Evolutionary conservation across 2,113 vertebrate species (phyloP).

Genomic region (Podarcis muralis): DNA sequence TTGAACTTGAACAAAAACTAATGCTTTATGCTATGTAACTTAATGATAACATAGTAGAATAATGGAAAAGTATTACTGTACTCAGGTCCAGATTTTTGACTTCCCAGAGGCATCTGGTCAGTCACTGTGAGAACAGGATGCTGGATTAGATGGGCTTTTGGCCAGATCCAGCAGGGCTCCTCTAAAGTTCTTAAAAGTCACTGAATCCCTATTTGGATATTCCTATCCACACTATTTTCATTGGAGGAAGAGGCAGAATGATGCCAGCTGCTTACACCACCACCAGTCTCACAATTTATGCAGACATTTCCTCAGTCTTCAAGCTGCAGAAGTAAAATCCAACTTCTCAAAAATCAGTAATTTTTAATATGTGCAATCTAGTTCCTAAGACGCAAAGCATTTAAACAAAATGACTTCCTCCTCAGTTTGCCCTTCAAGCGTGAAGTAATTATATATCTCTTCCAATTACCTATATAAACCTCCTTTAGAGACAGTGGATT

Average conservation of each 20-base stretch:
- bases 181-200: too few relatives aligned
- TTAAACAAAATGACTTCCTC: neutral
- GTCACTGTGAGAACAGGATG: too few relatives aligned
- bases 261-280: too few relatives aligned
- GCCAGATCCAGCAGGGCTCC: too few relatives aligned
- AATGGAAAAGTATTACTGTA: too few relatives aligned
- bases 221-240: neutral
- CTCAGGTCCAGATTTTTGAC: too few relatives aligned
- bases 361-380: neutral
- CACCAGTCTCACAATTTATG: neutral
- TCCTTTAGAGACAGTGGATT: neutral
- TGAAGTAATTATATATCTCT: neutral
- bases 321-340: neutral
- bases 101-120: too few relatives aligned
- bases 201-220: neutral
- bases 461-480: neutral
- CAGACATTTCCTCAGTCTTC: neutral
- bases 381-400: neutral
- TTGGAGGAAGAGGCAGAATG: too few relatives aligned
- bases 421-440: neutral
- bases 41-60: neutral
- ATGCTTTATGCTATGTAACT: neutral
- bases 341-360: neutral
- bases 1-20: neutral
- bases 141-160: too few relatives aligned